Percentiles rank a stretch among this genome's conserved stretches.
Evolutionary conservation across 2,797 vertebrate genomes (phyloP).

Genomic region (Synaphobranchus kaupii): DNA sequence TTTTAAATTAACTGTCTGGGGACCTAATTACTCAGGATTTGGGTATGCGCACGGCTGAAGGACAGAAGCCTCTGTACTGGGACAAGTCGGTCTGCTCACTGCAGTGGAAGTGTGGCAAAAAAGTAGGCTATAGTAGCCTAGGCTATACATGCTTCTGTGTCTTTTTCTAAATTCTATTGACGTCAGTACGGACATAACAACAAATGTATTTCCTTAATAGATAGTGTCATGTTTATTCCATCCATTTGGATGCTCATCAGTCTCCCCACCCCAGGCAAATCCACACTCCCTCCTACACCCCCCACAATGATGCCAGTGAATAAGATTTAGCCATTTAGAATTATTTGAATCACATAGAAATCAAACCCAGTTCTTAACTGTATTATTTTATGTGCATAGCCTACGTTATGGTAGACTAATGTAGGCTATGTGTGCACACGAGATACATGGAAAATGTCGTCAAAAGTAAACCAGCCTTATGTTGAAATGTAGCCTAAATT

Average conservation of each 20-base stretch:
- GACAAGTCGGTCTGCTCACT: slow-evolving; percentile 13
- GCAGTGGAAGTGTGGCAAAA: slow-evolving; percentile 27
- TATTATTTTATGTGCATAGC: neutral
- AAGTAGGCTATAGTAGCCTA: neutral
- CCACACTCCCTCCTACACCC: neutral
- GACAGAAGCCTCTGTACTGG: neutral
- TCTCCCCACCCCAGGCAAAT: neutral
- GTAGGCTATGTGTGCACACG: neutral
- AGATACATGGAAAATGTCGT: neutral
- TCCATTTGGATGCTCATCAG: slow-evolving; percentile 3
- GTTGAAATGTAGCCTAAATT: neutral
- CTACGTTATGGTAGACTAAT: neutral
- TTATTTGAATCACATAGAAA: neutral
- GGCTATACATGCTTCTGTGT: slow-evolving; percentile 24
- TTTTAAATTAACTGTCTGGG: slow-evolving; percentile 41
- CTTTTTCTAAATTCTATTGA: slow-evolving; percentile 35
- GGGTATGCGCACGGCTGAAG: slow-evolving; percentile 14
- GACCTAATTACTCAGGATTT: slow-evolving; percentile 51
- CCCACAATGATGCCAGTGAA: neutral
- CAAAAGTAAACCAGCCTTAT: no score
- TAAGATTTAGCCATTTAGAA: neutral
- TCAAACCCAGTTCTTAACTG: neutral
- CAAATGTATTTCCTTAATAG: slow-evolving; percentile 20
- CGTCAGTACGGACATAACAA: slow-evolving; percentile 35
- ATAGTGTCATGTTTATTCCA: slow-evolving; percentile 25